Evolutionary conservation across 37 sponge, comb jelly and placozoan species (phyloP).

Genomic region (Mnemiopsis leidyi): DNA sequence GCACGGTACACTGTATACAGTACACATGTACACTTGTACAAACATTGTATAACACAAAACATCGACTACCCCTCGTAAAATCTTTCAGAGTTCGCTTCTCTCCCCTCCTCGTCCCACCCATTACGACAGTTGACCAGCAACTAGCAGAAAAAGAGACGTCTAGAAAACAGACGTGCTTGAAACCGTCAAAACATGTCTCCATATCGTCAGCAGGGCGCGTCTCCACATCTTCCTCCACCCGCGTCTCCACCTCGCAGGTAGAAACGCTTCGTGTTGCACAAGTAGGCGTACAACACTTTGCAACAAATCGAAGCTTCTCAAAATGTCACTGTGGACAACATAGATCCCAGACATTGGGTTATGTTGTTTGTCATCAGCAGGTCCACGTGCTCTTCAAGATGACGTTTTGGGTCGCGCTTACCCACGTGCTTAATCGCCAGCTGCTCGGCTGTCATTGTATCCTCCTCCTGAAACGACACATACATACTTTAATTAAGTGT

Average conservation of each 20-base stretch:
- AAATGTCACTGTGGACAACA: conserved; percentile 97
- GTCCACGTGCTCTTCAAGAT: conserved; percentile 96
- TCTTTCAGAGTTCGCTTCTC: background rate
- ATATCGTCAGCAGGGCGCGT: too few species aligned
- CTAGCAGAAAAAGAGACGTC: background rate
- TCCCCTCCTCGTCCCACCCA: background rate
- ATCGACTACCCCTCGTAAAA: conserved; percentile 26
- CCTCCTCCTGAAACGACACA: conserved; percentile 88
- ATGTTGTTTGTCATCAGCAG: conserved; percentile 90
- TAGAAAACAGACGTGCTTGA: too few species aligned
- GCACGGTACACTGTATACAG: too few species aligned
- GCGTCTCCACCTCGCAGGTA: background rate
- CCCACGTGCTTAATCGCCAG: conserved; percentile 96
- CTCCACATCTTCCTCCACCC: background rate
- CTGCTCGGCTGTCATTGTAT: conserved; percentile 88
- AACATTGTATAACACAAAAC: background rate
- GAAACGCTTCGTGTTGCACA: background rate
- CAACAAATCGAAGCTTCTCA: conserved; percentile 35
- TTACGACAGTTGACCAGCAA: background rate
- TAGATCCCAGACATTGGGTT: conserved; percentile 93
- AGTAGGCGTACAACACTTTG: background rate
- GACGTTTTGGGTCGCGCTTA: conserved; percentile 98
- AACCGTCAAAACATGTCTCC: too few species aligned
- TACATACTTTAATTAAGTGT: too few species aligned
- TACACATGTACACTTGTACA: background rate